A percentile compares a stretch with the other conserved stretches of the same genome.
Conservation (phyloP, 2,888 invertebrate species). For the Apamea epomidion region DNA sequence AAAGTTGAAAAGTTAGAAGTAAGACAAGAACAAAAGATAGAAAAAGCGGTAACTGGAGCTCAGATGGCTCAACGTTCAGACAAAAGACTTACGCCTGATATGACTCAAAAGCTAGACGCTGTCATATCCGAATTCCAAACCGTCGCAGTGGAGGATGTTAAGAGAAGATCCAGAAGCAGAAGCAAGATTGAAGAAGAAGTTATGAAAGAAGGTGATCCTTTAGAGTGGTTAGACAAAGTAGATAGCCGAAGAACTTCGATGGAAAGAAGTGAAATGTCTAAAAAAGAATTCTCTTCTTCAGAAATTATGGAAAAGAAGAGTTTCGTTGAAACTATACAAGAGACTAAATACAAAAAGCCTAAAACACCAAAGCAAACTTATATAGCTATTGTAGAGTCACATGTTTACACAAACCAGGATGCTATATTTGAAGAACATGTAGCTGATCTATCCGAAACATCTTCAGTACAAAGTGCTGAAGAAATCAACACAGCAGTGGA, state of each 20-base stretch:
- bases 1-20: slow-evolving; percentile 33
- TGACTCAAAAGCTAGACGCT: slow-evolving; percentile 83
- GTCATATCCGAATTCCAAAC: slow-evolving; percentile 85
- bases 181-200: slow-evolving; percentile 79
- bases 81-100: slow-evolving; percentile 78
- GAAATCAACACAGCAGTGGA: slow-evolving; percentile 71
- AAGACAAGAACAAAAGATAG: slow-evolving; percentile 40
- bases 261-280: slow-evolving; percentile 62
- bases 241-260: slow-evolving; percentile 68
- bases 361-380: slow-evolving; percentile 79
- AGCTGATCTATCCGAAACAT: slow-evolving; percentile 75
- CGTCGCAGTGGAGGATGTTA: slow-evolving; percentile 76
- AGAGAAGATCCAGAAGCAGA: slow-evolving; percentile 77
- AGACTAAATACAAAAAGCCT: slow-evolving; percentile 65
- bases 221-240: slow-evolving; percentile 78
- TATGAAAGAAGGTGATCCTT: slow-evolving; percentile 74
- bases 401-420: slow-evolving; percentile 85
- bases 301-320: slow-evolving; percentile 68
- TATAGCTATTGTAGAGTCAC: slow-evolving; percentile 85
- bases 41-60: slow-evolving; percentile 74
- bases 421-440: slow-evolving; percentile 79
- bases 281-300: slow-evolving; percentile 64
- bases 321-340: slow-evolving; percentile 67
- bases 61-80: slow-evolving; percentile 85
- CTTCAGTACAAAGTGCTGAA: slow-evolving; percentile 73